phyloP scores from a whole-genome alignment of 2,888 invertebrate genomes.

The Trichogramma evanescens region DNA sequence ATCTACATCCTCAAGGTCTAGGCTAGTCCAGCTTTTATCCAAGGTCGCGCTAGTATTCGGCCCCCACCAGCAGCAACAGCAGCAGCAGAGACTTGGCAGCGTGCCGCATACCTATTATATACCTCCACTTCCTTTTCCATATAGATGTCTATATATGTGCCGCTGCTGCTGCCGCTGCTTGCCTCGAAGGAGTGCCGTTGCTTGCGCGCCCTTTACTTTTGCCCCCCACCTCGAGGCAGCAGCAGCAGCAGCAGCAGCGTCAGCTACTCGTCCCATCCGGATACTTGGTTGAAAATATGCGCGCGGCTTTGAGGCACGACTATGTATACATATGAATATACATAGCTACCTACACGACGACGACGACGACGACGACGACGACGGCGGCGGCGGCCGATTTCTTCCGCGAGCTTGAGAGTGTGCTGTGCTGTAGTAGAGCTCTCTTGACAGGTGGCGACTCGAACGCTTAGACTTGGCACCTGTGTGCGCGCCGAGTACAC shows the following conservation, averaged over 20 bases:
- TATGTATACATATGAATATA: no score
- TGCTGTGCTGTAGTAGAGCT: neutral
- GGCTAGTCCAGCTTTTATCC: conserved; percentile 37
- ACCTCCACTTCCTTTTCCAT: no score
- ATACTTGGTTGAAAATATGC: neutral
- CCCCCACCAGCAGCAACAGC: neutral
- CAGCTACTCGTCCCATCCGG: no score
- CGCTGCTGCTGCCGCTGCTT: no score
- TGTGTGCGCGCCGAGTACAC: neutral
- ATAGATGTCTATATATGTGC: no score
- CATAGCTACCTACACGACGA: no score
- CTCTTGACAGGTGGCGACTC: conserved; percentile 16
- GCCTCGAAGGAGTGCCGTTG: neutral
- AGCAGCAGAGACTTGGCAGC: neutral
- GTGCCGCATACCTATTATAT: neutral
- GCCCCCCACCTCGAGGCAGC: no score
- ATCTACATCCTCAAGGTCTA: conserved; percentile 36
- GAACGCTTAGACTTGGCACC: neutral
- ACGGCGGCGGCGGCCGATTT: neutral
- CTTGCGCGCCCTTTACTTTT: conserved; percentile 1
- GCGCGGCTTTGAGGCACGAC: neutral
- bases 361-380: no score
- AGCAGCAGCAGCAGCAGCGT: no score
- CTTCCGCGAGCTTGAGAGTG: conserved; percentile 2
- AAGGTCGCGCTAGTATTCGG: conserved; percentile 34